Base-by-base conservation (phyloP, 2,888 invertebrate species). In the Acronicta aceris region DNA sequence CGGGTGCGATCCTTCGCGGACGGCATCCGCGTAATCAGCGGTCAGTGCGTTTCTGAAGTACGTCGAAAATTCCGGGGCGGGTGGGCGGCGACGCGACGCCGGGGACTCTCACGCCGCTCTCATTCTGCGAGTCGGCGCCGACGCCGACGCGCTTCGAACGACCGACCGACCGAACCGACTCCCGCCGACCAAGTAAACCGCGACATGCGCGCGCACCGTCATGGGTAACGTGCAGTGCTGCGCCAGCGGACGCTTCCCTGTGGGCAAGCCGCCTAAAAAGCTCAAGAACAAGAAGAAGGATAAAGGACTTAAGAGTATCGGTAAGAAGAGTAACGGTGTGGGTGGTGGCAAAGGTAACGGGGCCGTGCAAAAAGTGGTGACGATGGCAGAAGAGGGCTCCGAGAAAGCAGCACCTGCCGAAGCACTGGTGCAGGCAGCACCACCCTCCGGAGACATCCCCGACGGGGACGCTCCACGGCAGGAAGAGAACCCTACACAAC, bases 171-270 rank as follows among this genome's bases (percentile, higher is more conserved):
- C 91, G 91, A 90, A 81, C 89, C 88, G 89, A 90, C 89, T 90
- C 90, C 89, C 88, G 90, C 89, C 88, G 88, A 88, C 81, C 86
- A 85, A 88, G 91, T 86, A 85, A 82, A 86, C 84, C 92, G 90
- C 92, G 94, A 93, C 89, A 94, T 94, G 94, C 92, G 91, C 90
- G 87, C 87, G 85, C 87, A 81, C 88, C 89, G 93, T 86, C 89
- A 94, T 94, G 94, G 94, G 94, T 92, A 94, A 94, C 83, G 94
- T 93, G 94, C 94, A 94, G 90, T 94, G 94, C 91, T 94, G 94
- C 93, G 92, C 93, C 85, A 92, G 89, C 88, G 91, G 91, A 86
- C 92, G 90, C 86, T 90, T 91, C 83, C 86, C 81, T 79, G 84
- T 89, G 79, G 91, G 90, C 82, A 92, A 91, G 74, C 81, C 83